Evolutionary conservation across 2,888 invertebrate genomes (phyloP), one percentile per base, ranked within the genome.

Genomic region (Catocala nupta): DNA sequence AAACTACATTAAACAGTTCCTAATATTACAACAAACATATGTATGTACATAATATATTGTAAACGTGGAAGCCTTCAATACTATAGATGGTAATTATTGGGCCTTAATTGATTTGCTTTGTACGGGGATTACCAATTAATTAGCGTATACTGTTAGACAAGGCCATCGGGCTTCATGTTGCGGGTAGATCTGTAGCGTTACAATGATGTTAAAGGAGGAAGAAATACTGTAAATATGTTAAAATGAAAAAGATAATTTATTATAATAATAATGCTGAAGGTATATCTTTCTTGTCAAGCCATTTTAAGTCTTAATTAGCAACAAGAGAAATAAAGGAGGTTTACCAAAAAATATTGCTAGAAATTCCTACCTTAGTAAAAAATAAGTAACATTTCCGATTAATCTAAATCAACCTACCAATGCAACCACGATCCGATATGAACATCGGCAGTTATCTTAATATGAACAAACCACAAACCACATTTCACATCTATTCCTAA

Each of bases 61-160:
- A 76, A 50, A 73, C 59, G 71, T 39, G 9, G 65, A 63, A 53
- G 71, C 77, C 81, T 82, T 72, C 80, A 73, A 77, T 80, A 78
- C 77, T 77, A 78, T 78, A 81, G 72, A 70, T 80, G 80, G 85
- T 90, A 90, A 90, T 92, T 87, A 92, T 91, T 82, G 85, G 71
- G 66, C 83, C 84, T 82, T 91, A 91, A 93, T 93, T 92, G 93
- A 93, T 92, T 91, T 92, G 91, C 92, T 91, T 91, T 92, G 92
- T 91, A 88, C 81, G 78, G 81, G 91, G 88, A 92, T 90, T 91
- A 90, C 85, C 88, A 88, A 92, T 92, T 92, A 92, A 92, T 92
- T 91, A 91, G 86, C 77, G 81, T 75, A 70, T 87, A 87, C 88
- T 89, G 87, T 85, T 79, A 80, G 82, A 88, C 84, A 80, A 79